phyloP scores from a whole-genome alignment of 2,797 vertebrate species.

The Petrocephalus schoutedeni region DNA sequence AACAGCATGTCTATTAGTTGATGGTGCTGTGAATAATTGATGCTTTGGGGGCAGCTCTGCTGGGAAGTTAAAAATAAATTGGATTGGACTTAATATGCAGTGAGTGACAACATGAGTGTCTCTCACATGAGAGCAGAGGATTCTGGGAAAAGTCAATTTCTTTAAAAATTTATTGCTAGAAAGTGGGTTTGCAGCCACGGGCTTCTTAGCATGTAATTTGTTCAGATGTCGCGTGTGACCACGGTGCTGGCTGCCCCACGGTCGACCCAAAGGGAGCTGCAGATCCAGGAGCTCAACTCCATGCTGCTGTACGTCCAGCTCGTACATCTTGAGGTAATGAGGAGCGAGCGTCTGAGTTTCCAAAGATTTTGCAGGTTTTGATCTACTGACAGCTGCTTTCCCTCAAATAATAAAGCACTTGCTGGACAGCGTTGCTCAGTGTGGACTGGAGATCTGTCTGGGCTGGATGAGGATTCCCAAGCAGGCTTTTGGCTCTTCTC shows the following conservation, averaged over 20 bases:
- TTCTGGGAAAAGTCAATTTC: not conserved
- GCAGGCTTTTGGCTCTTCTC: not conserved
- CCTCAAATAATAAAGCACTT: not conserved
- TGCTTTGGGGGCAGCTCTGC: not conserved
- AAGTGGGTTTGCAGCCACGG: not conserved
- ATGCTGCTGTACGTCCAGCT: not conserved
- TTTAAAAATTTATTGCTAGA: not conserved
- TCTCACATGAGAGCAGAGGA: not conserved
- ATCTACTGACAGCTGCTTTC: not conserved
- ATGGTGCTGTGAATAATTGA: not conserved
- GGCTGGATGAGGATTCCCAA: not conserved
- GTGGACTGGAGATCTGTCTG: not conserved
- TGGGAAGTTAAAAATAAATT: slow-evolving; percentile 6
- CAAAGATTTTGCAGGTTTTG: not conserved
- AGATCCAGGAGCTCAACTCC: not conserved
- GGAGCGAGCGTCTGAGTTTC: not conserved
- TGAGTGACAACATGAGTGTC: not conserved
- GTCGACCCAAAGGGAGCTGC: not conserved
- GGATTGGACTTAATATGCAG: not conserved
- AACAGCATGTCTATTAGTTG: not conserved
- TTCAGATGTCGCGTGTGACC: not conserved
- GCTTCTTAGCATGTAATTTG: not conserved
- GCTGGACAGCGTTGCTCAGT: not conserved
- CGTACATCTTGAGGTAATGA: not conserved
- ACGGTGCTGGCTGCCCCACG: not conserved